Evolutionary conservation across 1,140 invertebrate species (phyloP).

Genomic region (Heterodera schachtii): DNA sequence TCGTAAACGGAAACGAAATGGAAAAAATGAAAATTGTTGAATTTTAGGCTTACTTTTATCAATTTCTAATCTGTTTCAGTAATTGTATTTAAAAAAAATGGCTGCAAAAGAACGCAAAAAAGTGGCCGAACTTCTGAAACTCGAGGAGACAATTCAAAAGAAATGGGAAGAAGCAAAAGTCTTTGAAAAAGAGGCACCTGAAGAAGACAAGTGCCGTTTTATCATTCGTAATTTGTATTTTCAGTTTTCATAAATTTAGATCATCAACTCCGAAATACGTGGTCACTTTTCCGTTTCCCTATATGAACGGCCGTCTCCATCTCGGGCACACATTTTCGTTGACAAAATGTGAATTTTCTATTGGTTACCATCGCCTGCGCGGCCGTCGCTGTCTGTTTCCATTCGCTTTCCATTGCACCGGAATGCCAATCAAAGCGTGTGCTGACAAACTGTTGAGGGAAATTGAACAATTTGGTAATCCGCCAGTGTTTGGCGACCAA

Average conservation of each 20-base stretch:
- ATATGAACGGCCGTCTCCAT: constrained; percentile 98
- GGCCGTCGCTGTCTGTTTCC: constrained; percentile 92
- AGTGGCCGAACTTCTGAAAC: constrained; percentile 56
- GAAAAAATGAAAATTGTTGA: too few relatives aligned
- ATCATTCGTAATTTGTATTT: constrained; percentile 30
- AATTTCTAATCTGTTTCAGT: too few relatives aligned
- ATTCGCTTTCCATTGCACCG: constrained; percentile 98
- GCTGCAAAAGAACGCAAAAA: constrained; percentile 59
- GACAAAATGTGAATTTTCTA: constrained; percentile 76
- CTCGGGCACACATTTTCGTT: constrained; percentile 92
- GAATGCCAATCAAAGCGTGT: constrained; percentile 80
- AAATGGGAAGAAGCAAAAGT: constrained; percentile 56
- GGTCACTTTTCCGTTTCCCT: constrained; percentile 94
- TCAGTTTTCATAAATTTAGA: constrained; percentile 6
- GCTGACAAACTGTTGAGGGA: constrained; percentile 95
- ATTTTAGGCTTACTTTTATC: too few relatives aligned
- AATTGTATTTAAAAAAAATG: not conserved
- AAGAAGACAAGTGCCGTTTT: constrained; percentile 33
- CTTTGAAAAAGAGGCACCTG: constrained; percentile 56
- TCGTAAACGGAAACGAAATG: too few relatives aligned
- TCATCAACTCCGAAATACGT: constrained; percentile 75
- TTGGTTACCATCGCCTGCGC: constrained; percentile 83
- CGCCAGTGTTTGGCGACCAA: constrained; percentile 82
- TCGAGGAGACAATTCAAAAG: constrained; percentile 57
- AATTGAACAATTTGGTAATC: constrained; percentile 86